Base-by-base conservation (phyloP, 2,888 invertebrate species). In the Caenorhabditis zanzibari region DNA sequence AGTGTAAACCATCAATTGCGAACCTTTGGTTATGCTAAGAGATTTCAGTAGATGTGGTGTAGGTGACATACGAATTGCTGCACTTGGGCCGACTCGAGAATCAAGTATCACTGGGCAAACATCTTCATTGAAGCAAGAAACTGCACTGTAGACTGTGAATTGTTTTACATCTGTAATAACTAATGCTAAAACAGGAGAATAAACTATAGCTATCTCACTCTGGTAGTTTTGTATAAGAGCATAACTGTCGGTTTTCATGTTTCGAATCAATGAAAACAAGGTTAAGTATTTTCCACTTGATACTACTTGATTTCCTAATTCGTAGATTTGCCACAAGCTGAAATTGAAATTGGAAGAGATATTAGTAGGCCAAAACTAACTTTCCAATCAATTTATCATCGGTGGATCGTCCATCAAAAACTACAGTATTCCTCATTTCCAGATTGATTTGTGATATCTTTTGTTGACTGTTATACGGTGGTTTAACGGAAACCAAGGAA, bases 401-500 rank as follows among this genome's bases (percentile, higher is more conserved):
- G 16, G 41, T 38, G 1, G 71, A 44, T 26, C 12, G 26, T 12
- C 71, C 71, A 71, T 71, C 71, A 28, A 71, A 71, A 44, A 71
- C 71, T 12, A 71, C 58, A 22, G 71, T 71, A 58, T 71, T 71
- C 41, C 71, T 71, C 71, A 71, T 71, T 26, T 71, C 26, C 44
- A 58, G 16, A 2, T 3, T 10, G n/a, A 58, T 22, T 3, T 58
- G 19, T 2, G 24, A 4, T 24, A 47, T 26, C 4, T n/a, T 47
- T 19, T 19, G 19, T 19, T 47, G 47, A 10, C 19, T 19, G 16
- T 24, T 9, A 7, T 22, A 9, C 4, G 58, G 58, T 14, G 71
- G 71, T 14, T 41, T 58, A 1, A 71, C 28, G 10, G 71, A 71
- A 19, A 41, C 44, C 4, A 71, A 41, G 0, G 71, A 71, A 26